Base-by-base conservation (phyloP, 2,113 vertebrate genomes). In the Mustela nigripes region DNA sequence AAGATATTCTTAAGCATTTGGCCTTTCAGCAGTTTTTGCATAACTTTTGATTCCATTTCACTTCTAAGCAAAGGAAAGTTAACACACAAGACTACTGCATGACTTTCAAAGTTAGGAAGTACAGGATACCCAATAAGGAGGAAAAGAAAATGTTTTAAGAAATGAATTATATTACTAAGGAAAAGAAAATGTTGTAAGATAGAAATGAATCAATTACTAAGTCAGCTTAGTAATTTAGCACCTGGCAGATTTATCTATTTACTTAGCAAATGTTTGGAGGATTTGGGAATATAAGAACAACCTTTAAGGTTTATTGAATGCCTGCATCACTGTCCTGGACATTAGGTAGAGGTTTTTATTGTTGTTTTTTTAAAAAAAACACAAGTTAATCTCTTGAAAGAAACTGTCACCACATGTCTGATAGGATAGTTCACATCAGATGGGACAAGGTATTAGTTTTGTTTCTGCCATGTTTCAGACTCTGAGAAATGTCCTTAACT, bases 31-130 rank as follows among this genome's bases (percentile, higher is more conserved):
- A 79, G 39, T 60, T 94, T 79, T 67, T 81, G 63, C 31, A 58
- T 48, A 86, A 69, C 24, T 94, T 89, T 85, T 9, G 53, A 81
- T 48, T 97, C 36, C 36, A 60, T 62, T 78, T 95, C 85, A 56
- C 80, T 94, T 95, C 58, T 91, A 80, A 80, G 15, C 12, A 24
- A 89, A 93, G 83, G 45, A 83, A 96, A 93, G n/a, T 24, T 69
- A 85, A 60, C 48, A 89, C 2, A 45, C 24, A 79, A 78, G 33
- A 45, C 28, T 36, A 33, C 26, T 79, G 56, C 33, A 62, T 5
- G 67, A 24, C 36, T 97, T 90, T 88, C 24, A 84, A 86, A 81
- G 71, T 33, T 28, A 65, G 39, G 19, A 10, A n/a, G 11, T 62
- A 48, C 4, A 3, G 78, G 58, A 56, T 69, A 36, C 14, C 26